Evolutionary conservation across 1,140 invertebrate species (phyloP).

Genomic region (Zaprionus ghesquierei): DNA sequence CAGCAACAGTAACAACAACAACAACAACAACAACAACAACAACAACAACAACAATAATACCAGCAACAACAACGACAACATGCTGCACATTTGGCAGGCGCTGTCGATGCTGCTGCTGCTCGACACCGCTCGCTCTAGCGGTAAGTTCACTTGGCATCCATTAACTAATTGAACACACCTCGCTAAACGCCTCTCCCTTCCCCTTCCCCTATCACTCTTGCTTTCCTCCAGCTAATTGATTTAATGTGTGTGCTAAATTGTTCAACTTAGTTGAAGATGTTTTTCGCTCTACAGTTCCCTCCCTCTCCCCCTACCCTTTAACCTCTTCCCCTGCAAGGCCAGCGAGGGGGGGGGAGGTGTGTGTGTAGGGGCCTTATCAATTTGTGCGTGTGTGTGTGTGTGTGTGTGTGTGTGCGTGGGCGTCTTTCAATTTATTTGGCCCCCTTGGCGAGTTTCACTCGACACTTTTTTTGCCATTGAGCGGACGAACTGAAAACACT

Average conservation of each 20-base stretch:
- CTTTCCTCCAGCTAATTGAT: slow-evolving; percentile 21
- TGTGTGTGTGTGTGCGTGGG: slow-evolving; percentile 3
- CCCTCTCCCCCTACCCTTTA: no score
- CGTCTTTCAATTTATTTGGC: slow-evolving; percentile 25
- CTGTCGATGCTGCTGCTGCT: slow-evolving; percentile 19
- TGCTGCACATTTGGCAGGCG: slow-evolving; percentile 27
- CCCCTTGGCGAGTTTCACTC: slow-evolving; percentile 14
- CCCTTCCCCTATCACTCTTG: not conserved
- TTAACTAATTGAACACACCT: slow-evolving; percentile 31
- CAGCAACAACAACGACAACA: slow-evolving; percentile 21
- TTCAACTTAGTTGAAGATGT: slow-evolving; percentile 26
- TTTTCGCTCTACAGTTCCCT: slow-evolving; percentile 3
- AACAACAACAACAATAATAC: not conserved
- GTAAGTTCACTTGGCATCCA: slow-evolving; percentile 28
- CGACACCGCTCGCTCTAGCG: slow-evolving; percentile 14
- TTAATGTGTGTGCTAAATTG: slow-evolving; percentile 40
- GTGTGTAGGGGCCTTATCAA: not conserved
- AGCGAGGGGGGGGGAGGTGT: not conserved
- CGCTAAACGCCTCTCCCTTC: not conserved
- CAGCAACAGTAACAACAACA: slow-evolving; percentile 7
- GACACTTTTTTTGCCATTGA: slow-evolving; percentile 1
- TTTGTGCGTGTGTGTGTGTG: not conserved
- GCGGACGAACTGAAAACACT: slow-evolving; percentile 17
- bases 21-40: not conserved
- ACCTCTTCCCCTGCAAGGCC: not conserved